These are phyloP conservation scores for Uropetala carovei DNA, from an alignment of 2,888 invertebrate species.

Conservation along the genomic window DNA sequence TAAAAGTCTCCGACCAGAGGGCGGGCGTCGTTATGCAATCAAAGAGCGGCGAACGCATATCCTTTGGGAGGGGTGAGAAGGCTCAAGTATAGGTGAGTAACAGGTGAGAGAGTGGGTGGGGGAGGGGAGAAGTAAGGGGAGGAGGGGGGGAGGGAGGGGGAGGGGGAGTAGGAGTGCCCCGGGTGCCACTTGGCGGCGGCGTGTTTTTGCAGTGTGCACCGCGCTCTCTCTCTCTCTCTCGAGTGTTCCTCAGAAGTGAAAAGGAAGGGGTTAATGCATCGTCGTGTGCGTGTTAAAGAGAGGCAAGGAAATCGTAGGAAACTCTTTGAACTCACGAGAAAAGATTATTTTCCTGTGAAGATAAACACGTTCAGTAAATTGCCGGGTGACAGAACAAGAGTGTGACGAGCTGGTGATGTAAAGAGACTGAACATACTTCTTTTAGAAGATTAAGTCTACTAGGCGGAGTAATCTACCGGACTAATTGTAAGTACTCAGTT, in stretches of 20 bases:
- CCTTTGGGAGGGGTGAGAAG: background rate
- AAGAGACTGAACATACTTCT: no score
- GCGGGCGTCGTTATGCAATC: background rate
- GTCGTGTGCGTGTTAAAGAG: background rate
- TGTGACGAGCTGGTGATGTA: no score
- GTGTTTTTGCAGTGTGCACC: conserved; percentile 30
- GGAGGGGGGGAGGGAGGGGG: background rate
- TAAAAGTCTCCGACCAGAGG: background rate
- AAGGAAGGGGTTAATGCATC: background rate
- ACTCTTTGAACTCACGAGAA: background rate
- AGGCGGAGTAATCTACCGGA: no score
- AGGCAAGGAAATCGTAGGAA: background rate
- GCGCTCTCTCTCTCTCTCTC: no score
- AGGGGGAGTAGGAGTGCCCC: background rate
- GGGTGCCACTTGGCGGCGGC: background rate
- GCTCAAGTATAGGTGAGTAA: conserved; percentile 19
- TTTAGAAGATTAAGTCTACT: no score
- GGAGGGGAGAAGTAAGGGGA: no score
- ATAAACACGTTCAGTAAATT: background rate
- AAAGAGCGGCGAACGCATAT: conserved; percentile 7
- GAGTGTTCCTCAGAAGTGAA: conserved; percentile 9
- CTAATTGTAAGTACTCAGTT: no score
- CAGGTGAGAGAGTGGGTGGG: background rate
- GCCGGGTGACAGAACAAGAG: no score
- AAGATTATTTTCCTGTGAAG: background rate